Evolutionary conservation across 2,113 vertebrate species (phyloP), one percentile per base, ranked within the genome.

Genomic region (Lepidothrix coronata): DNA sequence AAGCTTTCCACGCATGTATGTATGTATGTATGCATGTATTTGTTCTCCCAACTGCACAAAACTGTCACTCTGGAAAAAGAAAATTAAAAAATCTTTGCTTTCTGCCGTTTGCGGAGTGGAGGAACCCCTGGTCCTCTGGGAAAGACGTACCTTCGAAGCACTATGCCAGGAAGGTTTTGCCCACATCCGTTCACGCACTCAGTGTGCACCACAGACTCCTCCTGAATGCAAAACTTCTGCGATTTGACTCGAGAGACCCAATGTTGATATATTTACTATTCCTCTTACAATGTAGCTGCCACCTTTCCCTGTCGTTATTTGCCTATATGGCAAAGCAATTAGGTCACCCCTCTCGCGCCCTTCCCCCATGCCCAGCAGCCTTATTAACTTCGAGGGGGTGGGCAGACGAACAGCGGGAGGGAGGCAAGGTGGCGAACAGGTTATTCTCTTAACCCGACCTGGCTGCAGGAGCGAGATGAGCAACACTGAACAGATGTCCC

Each of bases 401-500:
- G 48, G 81, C 67, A 82, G 87, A 74, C 62, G 52, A 92, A 85
- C 73, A 63, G 91, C 63, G 85, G 85, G 78, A 80, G 78, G 73
- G 25, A 82, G 91, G 43, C 83, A 89, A 97, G 98, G 98, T 98
- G 98, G 98, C 31, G 94, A 97, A 97, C 98, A 98, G 98, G 99
- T 99, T 98, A 98, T 97, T 98, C 97, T 96, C 98, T 96, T 98
- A 98, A 97, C 93, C 98, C 97, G 98, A 98, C 98, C 98, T 98
- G 98, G 98, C 99, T 98, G 98, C 98, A 98, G 97, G 98, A 97
- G 97, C 94, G 97, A 98, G 98, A 98, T 97, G 98, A 98, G 98
- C 98, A 98, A 97, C 98, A 95, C 96, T 98, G 99, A 99, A 98
- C 99, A 99, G 99, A 99, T 99, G 99, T 99, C 99, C 98, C 98